Percentiles rank a stretch among this genome's conserved stretches.
Conservation (phyloP, 2,888 invertebrate genomes). For the Spilosoma lubricipeda region DNA sequence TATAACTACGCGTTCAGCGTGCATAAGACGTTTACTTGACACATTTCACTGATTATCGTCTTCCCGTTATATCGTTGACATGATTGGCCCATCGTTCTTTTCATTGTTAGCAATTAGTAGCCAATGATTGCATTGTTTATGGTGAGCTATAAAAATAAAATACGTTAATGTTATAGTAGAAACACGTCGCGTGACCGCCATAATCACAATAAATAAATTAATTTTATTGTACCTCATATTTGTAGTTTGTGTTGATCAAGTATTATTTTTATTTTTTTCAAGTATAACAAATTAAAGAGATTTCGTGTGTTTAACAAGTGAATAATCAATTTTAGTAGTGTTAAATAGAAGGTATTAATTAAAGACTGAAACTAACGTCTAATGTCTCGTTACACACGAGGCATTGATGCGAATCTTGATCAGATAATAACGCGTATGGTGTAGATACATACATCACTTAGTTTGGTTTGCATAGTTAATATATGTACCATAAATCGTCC, state of each 20-base stretch:
- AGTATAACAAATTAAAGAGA: neutral
- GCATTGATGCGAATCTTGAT: constrained; percentile 40
- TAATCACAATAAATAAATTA: constrained; percentile 62
- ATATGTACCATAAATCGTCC: constrained; percentile 32
- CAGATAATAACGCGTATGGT: constrained; percentile 32
- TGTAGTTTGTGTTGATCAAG: constrained; percentile 48
- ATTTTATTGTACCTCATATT: constrained; percentile 58
- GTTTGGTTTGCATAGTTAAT: constrained; percentile 17
- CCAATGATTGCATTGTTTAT: constrained; percentile 57
- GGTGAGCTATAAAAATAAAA: constrained; percentile 52
- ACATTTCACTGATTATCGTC: constrained; percentile 58
- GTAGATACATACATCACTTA: constrained; percentile 6
- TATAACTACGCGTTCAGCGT: constrained; percentile 47
- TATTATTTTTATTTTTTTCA: constrained; percentile 45
- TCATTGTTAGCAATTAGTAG: constrained; percentile 56
- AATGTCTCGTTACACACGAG: neutral
- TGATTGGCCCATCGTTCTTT: constrained; percentile 47
- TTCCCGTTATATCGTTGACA: constrained; percentile 49
- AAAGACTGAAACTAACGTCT: constrained; percentile 17
- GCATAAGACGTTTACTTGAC: constrained; percentile 66
- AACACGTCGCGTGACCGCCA: constrained; percentile 57
- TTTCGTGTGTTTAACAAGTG: neutral
- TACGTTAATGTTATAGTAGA: constrained; percentile 46
- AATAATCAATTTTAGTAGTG: constrained; percentile 7
- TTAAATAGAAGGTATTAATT: constrained; percentile 55